Evolutionary conservation across 2,888 invertebrate species (phyloP), one percentile per base, ranked within the genome.

Genomic region (Clepsis dumicolana): DNA sequence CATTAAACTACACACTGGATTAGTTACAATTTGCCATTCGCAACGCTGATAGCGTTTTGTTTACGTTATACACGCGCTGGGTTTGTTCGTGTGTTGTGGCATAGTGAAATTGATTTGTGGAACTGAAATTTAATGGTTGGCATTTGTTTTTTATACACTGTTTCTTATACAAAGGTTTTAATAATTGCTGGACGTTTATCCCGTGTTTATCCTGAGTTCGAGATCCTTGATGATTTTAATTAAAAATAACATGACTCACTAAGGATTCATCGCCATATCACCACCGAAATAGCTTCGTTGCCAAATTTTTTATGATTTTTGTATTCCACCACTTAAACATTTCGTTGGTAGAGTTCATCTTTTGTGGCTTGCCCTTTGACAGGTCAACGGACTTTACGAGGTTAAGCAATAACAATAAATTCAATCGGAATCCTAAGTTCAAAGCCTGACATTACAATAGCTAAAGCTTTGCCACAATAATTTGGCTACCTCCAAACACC

Each of bases 31-130:
- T 3, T 21, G 12, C n/a, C 80, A 88, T 89, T 89, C 82, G 88
- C 76, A 74, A 87, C 78, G 86, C 87, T 82, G 86, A 87, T 88
- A 86, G 83, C 64, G 52, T 44, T 25, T 56, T 16, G 25, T 62
- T 35, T 8, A 50, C 2, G n/a, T 21, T 38, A 12, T 29, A 32
- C 48, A 24, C 29, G 54, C 61, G 54, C 32, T 41, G 54, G 50
- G 21, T 35, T 24, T 44, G 14, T 10, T 2, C 29, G 14, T 32
- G 53, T 52, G 7, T 18, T 48, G 12, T 48, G 24, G 12, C 12
- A 16, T 53, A 41, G n/a, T n/a, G 21, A 8, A 18, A 18, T 16
- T 8, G 41, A 44, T 21, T 21, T 24, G 21, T 21, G 2, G 12
- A 12, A 44, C 21, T 48, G 48, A 21, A 48, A 10, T 48, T 21